Base-by-base conservation (phyloP, 1,140 invertebrate species). In the Heliconius hermathena region DNA sequence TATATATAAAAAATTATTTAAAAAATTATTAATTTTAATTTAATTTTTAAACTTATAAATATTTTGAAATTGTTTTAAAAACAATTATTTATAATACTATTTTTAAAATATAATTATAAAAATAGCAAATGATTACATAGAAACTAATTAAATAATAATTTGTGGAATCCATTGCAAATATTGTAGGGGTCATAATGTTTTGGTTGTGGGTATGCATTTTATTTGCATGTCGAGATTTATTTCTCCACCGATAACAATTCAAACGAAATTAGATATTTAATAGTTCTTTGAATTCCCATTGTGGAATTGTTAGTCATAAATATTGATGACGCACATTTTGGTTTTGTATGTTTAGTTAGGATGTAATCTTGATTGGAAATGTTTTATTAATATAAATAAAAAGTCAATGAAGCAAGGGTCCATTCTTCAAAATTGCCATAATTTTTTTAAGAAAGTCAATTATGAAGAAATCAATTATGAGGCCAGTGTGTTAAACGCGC, bases 261-360 rank as follows among this genome's bases (percentile, higher is more conserved):
- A 71, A 77, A 77, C 70, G 46, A 77, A 72, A 77, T 77, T 77
- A 71, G 46, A 72, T 72, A 77, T 72, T 77, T 72, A 71, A 77
- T 77, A 72, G 76, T 77, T 77, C 76, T 71, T 22, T 52, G 76
- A 77, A 77, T 71, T 54, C 41, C 8, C 33, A 54, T 41, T 72
- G 71, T 41, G 36, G 29, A 72, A 9, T 71, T 72, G 36, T 72
- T 72, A 72, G 29, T 72, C 22, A 38, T 72, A 72, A 38, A 72
- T 72, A 8, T 46, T 22, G 18, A 72, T 29, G 6, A 72, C 2
- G 36, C 13, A 38, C 33, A 18, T 72, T 41, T 72, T 72, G 29
- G 36, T 72, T 46, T 66, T 66, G 22, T 13, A 8, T 13, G 4
- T 66, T 26, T 66, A 16, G 9, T 29, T 13, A 66, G n/a, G n/a